A percentile compares a stretch with the other conserved stretches of the same genome.
phyloP scores from a whole-genome alignment of 2,888 invertebrate genomes.

The Drymonia ruficornis region DNA sequence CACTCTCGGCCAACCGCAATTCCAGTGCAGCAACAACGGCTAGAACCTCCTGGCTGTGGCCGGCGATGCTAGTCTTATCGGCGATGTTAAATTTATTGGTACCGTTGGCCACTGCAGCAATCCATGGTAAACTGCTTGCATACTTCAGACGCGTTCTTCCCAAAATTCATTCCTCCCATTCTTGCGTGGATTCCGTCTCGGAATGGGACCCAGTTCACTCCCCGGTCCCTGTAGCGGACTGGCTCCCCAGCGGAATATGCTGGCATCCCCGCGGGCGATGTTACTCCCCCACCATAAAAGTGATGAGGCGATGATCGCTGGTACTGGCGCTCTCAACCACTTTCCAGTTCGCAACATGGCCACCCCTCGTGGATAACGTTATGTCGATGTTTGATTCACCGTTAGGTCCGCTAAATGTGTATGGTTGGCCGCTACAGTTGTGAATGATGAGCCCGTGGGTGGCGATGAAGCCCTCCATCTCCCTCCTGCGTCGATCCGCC shows the following conservation, averaged over 20 bases:
- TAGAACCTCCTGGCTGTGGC: neutral
- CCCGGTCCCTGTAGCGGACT: neutral
- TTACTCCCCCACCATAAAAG: neutral
- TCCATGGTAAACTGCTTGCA: neutral
- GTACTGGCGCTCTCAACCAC: neutral
- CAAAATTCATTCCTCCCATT: neutral
- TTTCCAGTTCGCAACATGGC: neutral
- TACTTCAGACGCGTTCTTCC: neutral
- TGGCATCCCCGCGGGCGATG: neutral
- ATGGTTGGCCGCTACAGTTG: slow-evolving; percentile 7
- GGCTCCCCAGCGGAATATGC: neutral
- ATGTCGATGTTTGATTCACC: slow-evolving; percentile 10
- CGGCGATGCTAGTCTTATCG: neutral
- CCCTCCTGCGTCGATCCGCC: neutral
- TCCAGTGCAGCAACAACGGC: neutral
- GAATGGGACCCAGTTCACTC: neutral
- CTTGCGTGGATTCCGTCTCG: neutral
- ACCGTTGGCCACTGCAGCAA: no score
- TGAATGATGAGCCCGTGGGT: neutral
- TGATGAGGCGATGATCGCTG: neutral
- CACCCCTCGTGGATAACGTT: neutral
- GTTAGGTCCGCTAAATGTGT: slow-evolving; percentile 11
- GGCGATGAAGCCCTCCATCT: neutral
- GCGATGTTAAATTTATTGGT: neutral
- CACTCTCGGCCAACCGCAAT: neutral